These are phyloP conservation scores for Styela plicata DNA, from an alignment of 23 tunicate species.

Conservation along the genomic window DNA sequence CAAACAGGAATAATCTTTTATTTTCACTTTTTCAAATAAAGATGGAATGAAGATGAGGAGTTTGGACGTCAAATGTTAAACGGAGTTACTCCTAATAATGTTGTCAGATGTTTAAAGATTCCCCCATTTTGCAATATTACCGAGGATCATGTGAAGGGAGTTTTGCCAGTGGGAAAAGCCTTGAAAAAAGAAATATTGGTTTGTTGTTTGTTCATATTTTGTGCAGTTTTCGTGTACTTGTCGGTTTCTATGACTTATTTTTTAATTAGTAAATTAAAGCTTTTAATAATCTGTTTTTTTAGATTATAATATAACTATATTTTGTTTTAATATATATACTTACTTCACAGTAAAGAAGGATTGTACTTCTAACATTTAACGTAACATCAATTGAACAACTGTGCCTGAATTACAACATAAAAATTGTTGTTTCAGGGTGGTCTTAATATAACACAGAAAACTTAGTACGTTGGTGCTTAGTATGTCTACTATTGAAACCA, in stretches of 20 bases:
- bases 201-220: background rate
- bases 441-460: no score
- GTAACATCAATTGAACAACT: no score
- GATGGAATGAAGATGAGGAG: constrained; percentile 21
- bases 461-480: no score
- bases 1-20: background rate
- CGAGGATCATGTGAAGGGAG: constrained; percentile 7
- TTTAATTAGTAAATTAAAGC: background rate
- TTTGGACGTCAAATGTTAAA: constrained; percentile 22
- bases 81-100: background rate
- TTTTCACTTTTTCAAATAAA: background rate
- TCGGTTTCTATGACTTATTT: background rate
- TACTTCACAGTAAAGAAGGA: no score
- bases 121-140: constrained; percentile 41
- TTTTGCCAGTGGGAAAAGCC: constrained; percentile 4
- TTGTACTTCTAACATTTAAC: no score
- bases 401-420: no score
- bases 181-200: constrained; percentile 41
- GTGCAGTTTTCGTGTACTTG: background rate
- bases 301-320: no score
- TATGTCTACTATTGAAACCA: no score
- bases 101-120: constrained; percentile 20
- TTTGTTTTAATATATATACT: no score
- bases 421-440: no score
- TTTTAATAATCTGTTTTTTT: background rate